These are phyloP conservation scores for Rhinogobio ventralis DNA, from an alignment of 2,797 vertebrate species.

Conservation along the genomic window DNA sequence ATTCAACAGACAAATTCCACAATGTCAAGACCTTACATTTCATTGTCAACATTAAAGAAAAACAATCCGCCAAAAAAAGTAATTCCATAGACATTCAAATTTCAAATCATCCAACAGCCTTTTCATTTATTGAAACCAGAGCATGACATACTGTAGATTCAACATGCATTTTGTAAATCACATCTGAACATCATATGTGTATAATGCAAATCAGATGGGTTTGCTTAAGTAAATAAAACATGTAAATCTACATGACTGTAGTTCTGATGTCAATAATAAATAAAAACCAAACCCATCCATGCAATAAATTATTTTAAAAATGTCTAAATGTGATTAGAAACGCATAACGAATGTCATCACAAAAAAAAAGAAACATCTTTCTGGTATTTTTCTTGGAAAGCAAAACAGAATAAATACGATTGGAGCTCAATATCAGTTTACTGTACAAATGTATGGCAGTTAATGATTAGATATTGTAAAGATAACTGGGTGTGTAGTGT, in stretches of 20 bases:
- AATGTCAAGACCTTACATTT: constrained; percentile 71
- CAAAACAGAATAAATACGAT: neutral
- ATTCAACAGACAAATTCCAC: constrained; percentile 72
- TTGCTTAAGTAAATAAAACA: constrained; percentile 16
- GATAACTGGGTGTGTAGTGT: constrained; percentile 2
- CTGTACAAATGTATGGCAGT: constrained; percentile 24
- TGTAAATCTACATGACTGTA: constrained; percentile 25
- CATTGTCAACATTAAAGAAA: constrained; percentile 59
- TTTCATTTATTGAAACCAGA: constrained; percentile 25
- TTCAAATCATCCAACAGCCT: constrained; percentile 20
- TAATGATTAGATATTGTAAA: constrained; percentile 13
- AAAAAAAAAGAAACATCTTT: neutral
- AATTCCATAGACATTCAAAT: constrained; percentile 41
- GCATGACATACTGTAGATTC: constrained; percentile 19
- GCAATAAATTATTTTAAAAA: constrained; percentile 27
- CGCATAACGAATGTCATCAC: neutral
- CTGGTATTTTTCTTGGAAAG: neutral
- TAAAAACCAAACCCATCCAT: constrained; percentile 10
- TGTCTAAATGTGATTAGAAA: constrained; percentile 15
- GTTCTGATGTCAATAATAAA: neutral
- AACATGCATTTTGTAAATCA: constrained; percentile 35
- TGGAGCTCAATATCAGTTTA: constrained; percentile 23
- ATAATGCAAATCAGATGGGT: neutral
- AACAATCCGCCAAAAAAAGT: constrained; percentile 12
- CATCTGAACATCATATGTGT: constrained; percentile 7